Conservation (phyloP, 2,113 vertebrate genomes). For the Anhinga anhinga region DNA sequence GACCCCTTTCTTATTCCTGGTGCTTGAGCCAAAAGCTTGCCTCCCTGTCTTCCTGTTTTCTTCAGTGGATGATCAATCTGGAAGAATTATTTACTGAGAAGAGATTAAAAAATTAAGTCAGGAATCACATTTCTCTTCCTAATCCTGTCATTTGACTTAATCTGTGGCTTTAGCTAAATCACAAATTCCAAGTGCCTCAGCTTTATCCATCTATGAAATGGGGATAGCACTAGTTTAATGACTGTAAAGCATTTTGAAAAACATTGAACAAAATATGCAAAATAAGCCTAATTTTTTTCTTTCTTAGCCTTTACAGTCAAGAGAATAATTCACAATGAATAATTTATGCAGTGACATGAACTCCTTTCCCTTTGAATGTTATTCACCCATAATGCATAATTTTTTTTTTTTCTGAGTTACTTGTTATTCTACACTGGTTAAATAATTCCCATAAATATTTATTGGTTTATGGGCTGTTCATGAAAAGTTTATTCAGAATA, state of each 20-base stretch:
- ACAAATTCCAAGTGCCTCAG: background rate
- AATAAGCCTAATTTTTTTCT: background rate
- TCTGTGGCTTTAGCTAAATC: background rate
- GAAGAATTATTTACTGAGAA: background rate
- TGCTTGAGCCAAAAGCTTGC: background rate
- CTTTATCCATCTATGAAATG: background rate
- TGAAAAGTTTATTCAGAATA: slow-evolving; percentile 1
- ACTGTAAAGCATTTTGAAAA: background rate
- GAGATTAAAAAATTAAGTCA: background rate
- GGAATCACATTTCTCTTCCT: background rate
- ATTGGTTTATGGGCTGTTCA: background rate
- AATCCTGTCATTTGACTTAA: background rate
- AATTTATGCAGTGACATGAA: background rate
- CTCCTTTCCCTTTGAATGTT: background rate
- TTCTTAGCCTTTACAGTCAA: background rate
- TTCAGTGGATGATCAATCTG: background rate
- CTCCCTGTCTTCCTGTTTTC: background rate
- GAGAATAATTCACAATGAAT: slow-evolving; percentile 29
- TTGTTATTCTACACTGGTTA: slow-evolving; percentile 4
- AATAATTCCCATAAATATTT: slow-evolving; percentile 50
- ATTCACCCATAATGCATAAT: background rate
- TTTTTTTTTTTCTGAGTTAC: background rate
- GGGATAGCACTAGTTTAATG: background rate
- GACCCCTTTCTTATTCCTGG: background rate
- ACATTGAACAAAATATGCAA: background rate